Evolutionary conservation across 2,113 vertebrate genomes (phyloP).

Genomic region (Amphiprion ocellaris): DNA sequence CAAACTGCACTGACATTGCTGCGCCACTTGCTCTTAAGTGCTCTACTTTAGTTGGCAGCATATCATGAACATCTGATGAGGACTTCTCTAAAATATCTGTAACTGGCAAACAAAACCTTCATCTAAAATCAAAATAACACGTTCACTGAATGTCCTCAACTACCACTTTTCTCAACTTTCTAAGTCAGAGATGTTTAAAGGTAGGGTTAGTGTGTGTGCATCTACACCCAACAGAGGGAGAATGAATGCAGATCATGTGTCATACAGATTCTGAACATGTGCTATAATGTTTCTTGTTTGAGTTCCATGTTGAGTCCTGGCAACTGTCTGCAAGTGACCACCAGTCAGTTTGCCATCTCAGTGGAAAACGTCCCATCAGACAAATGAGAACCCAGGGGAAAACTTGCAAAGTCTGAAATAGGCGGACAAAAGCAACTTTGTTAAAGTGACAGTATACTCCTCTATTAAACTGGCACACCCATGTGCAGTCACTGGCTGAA

Average conservation of each 20-base stretch:
- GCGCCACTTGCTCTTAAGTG: neutral
- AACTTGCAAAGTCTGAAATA: neutral
- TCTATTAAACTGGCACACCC: slow-evolving; percentile 15
- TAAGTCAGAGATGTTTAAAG: neutral
- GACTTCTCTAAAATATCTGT: slow-evolving; percentile 21
- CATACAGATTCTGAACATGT: neutral
- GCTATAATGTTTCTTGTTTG: neutral
- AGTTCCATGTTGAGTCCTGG: neutral
- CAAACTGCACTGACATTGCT: no score
- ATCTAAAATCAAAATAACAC: slow-evolving; percentile 42
- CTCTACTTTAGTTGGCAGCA: slow-evolving; percentile 10
- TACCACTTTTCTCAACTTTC: neutral
- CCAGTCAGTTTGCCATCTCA: neutral
- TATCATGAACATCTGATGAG: slow-evolving; percentile 9
- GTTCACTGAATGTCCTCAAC: neutral
- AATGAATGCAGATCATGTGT: neutral
- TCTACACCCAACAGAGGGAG: neutral
- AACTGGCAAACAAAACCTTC: slow-evolving; percentile 36
- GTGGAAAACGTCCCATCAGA: neutral
- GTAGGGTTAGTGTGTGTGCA: neutral
- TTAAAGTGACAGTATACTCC: slow-evolving; percentile 1
- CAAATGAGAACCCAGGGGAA: neutral
- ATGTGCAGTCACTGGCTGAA: slow-evolving; percentile 7
- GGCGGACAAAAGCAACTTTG: neutral
- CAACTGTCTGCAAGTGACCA: slow-evolving; percentile 6